Conservation (phyloP, 2,888 invertebrate species). For the Nesidiocoris tenuis region DNA sequence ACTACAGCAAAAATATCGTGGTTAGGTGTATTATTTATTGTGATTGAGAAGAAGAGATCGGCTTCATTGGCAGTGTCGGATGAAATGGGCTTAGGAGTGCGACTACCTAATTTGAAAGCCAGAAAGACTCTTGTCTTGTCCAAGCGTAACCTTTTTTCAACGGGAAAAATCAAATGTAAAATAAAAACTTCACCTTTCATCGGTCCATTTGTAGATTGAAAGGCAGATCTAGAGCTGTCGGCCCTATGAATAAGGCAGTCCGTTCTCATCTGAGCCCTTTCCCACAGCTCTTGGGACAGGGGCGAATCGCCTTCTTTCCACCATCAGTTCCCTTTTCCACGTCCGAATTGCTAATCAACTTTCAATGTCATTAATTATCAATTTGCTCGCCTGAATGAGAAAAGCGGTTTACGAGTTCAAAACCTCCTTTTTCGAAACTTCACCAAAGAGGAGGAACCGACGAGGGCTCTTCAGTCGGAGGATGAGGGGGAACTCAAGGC, state of each 20-base stretch:
- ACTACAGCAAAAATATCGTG: too few relatives aligned
- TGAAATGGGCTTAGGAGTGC: too few relatives aligned
- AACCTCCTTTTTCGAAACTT: neutral
- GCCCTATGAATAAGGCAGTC: constrained; percentile 26
- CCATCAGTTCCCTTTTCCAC: neutral
- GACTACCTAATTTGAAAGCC: too few relatives aligned
- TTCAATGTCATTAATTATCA: constrained; percentile 42
- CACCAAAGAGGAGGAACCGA: neutral
- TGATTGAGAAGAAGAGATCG: too few relatives aligned
- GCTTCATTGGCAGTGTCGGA: too few relatives aligned
- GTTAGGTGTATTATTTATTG: too few relatives aligned
- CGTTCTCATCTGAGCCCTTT: constrained; percentile 22
- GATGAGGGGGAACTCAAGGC: neutral
- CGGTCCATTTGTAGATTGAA: too few relatives aligned
- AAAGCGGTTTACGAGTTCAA: constrained; percentile 38
- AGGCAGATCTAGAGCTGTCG: too few relatives aligned
- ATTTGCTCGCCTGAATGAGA: constrained; percentile 29
- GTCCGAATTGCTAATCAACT: constrained; percentile 42
- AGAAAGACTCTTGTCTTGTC: too few relatives aligned
- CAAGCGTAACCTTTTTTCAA: too few relatives aligned
- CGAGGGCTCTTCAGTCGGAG: neutral
- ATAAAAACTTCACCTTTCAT: too few relatives aligned
- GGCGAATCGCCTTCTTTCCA: constrained; percentile 20
- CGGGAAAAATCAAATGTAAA: too few relatives aligned
- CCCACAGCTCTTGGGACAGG: neutral